Evolutionary conservation across 2,888 invertebrate species (phyloP), one percentile per base, ranked within the genome.

Genomic region (Blastobasis adustella): DNA sequence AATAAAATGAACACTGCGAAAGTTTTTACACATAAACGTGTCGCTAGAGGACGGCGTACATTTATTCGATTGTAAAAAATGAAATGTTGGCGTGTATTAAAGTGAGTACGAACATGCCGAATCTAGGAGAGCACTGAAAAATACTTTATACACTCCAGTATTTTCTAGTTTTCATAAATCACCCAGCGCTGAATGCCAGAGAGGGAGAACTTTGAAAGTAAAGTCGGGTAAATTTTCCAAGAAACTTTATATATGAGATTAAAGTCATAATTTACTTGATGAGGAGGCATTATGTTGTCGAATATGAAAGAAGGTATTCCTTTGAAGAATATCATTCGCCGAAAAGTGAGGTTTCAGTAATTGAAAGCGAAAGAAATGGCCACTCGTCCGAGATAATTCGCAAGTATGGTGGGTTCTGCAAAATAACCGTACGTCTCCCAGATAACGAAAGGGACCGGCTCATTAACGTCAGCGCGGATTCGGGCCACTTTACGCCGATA

Each of bases 101-200:
- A 5, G 9, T 42, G 9, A 42, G 9, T 10, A 42, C 8, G 42
- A 42, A 5, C 9, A 42, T 8, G 42, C 10, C 9, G 42, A 40
- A 9, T 40, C 9, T 40, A 8, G 9, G 41, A 62, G 66, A 70
- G 69, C 69, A 71, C 74, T 72, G 73, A 74, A 78, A 77, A 76
- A 77, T 76, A 75, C 73, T 75, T 75, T 73, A 73, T 69, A 73
- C 68, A 62, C 67, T 77, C 76, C 65, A 76, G 68, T 78, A 77
- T 76, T 78, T 73, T 78, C 76, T 79, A 84, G 80, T 81, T 82
- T 82, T 74, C 76, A 83, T 83, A 84, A 86, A 85, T 84, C 80
- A 82, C 73, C 64, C 65, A 71, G 74, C 76, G 73, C 65, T 79
- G 79, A 82, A 82, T 76, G 73, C 70, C 69, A 68, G 70, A 62